Evolutionary conservation across 2,888 invertebrate genomes (phyloP).

Genomic region (Ariolimax columbianus): DNA sequence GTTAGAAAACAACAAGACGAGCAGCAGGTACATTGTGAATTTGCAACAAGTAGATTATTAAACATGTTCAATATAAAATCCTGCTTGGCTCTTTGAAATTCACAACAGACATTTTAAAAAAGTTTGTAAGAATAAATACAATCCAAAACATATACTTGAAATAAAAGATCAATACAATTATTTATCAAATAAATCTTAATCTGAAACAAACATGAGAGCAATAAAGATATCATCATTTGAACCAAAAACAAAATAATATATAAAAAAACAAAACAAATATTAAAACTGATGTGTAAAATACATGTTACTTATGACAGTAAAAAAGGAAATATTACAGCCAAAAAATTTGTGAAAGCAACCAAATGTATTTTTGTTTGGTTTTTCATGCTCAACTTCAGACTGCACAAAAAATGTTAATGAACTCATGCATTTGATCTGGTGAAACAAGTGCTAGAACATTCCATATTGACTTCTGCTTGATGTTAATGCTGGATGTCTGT

Average conservation of each 20-base stretch:
- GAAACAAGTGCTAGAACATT: too few species aligned
- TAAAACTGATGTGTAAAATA: neutral
- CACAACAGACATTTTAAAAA: neutral
- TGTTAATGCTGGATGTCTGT: too few species aligned
- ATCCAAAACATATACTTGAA: neutral
- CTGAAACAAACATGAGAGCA: neutral
- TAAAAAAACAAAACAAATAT: neutral
- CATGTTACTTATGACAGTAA: neutral
- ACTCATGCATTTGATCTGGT: neutral
- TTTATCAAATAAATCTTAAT: neutral
- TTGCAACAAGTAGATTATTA: neutral
- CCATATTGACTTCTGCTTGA: too few species aligned
- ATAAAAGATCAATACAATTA: neutral
- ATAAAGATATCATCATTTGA: neutral
- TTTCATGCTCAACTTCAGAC: too few species aligned
- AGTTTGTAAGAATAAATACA: neutral
- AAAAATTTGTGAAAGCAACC: neutral
- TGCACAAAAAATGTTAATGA: neutral
- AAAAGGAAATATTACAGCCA: too few species aligned
- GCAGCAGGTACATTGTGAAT: neutral
- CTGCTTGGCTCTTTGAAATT: neutral
- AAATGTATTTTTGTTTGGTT: neutral
- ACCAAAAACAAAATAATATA: neutral
- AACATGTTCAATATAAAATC: neutral
- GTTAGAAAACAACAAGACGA: too few species aligned